Evolutionary conservation across 2,888 invertebrate species (phyloP).

Genomic region (Prenolepis imparis): DNA sequence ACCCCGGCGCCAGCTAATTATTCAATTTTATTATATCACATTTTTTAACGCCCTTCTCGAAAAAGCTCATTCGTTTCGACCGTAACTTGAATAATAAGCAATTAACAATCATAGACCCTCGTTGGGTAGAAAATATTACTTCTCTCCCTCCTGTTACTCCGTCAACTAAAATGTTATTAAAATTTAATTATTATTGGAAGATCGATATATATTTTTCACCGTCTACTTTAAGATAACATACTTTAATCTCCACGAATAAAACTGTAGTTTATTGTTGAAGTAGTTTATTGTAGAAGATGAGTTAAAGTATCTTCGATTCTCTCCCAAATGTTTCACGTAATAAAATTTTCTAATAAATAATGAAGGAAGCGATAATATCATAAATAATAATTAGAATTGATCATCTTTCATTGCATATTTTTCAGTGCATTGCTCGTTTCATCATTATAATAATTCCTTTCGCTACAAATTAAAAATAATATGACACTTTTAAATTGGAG

Average conservation of each 20-base stretch:
- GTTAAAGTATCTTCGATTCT: neutral
- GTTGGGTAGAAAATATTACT: neutral
- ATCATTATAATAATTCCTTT: neutral
- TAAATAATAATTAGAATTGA: neutral
- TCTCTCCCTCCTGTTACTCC: neutral
- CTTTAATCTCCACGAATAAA: neutral
- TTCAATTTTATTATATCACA: conserved; percentile 26
- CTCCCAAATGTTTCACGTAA: neutral
- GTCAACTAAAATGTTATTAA: neutral
- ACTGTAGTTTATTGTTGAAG: neutral
- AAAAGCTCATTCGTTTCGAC: conserved; percentile 14
- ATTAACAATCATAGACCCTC: neutral
- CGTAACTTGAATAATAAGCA: neutral
- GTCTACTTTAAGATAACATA: neutral
- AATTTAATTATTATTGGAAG: neutral
- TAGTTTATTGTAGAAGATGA: too few species aligned
- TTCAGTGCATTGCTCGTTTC: neutral
- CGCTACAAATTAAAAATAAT: neutral
- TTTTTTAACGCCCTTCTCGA: conserved; percentile 28
- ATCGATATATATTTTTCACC: neutral
- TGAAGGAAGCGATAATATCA: neutral
- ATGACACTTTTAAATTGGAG: neutral
- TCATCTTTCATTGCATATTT: neutral
- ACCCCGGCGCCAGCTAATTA: conserved; percentile 57
- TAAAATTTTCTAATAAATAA: neutral